Percentiles rank a stretch among this genome's conserved stretches.
Evolutionary conservation across 2,113 vertebrate species (phyloP).

Genomic region (Fulmarus glacialis): DNA sequence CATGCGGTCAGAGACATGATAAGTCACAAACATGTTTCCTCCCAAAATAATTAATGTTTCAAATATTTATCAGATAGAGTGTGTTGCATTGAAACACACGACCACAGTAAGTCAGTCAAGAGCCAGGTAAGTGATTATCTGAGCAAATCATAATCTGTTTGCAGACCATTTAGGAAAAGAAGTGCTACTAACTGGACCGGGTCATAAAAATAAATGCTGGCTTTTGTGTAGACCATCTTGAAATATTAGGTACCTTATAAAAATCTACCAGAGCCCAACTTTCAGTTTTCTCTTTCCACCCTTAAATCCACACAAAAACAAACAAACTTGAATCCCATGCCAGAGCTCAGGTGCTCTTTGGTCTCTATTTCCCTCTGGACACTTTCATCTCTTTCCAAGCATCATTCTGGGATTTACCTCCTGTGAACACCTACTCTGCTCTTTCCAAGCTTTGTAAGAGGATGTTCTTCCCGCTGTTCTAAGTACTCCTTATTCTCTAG

Average conservation of each 20-base stretch:
- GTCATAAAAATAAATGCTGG: not conserved
- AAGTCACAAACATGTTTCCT: not conserved
- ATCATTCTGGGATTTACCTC: not conserved
- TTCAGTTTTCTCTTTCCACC: not conserved
- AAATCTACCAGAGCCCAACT: not conserved
- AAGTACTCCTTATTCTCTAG: not conserved
- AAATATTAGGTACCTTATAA: not conserved
- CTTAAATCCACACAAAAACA: not conserved
- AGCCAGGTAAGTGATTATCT: not conserved
- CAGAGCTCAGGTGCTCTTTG: not conserved
- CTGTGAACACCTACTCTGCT: not conserved
- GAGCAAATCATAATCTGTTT: not conserved
- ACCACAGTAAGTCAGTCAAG: not conserved
- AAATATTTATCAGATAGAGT: not conserved
- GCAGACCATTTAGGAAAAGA: not conserved
- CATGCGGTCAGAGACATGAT: not conserved
- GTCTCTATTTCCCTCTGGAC: not conserved
- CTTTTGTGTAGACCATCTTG: not conserved
- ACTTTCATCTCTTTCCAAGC: not conserved
- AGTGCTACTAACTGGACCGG: not conserved
- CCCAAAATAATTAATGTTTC: not conserved
- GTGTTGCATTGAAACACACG: rapidly evolving
- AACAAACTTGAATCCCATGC: not conserved
- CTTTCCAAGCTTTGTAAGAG: not conserved
- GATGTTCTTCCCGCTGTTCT: not conserved